A percentile compares a stretch with the other conserved stretches of the same genome.
Conservation (phyloP, 2,113 vertebrate species). For the Anoplopoma fimbria region DNA sequence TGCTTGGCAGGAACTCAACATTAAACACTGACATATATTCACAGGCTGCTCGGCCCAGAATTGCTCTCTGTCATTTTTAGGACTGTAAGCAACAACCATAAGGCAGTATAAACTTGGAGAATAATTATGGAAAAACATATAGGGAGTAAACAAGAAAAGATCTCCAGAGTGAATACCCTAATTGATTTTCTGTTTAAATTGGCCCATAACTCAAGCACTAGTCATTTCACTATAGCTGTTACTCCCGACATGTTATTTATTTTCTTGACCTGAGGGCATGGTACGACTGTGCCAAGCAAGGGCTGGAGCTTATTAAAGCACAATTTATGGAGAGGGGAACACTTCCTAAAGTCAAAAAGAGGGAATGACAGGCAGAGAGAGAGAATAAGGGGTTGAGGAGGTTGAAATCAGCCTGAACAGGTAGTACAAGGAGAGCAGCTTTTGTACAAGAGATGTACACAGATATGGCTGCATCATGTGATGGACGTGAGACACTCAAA, state of each 20-base stretch:
- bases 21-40: slow-evolving; percentile 46
- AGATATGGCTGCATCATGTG: not conserved
- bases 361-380: not conserved
- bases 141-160: slow-evolving; percentile 6
- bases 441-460: not conserved
- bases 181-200: slow-evolving; percentile 27
- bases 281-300: not conserved
- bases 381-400: not conserved
- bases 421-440: slow-evolving; percentile 21
- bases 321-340: not conserved
- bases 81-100: slow-evolving; percentile 1
- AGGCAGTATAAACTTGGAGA: not conserved
- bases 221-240: slow-evolving; percentile 1
- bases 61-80: slow-evolving; percentile 17
- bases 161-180: slow-evolving; percentile 7
- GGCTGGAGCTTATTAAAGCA: not conserved
- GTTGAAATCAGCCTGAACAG: slow-evolving; percentile 13
- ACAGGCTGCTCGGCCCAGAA: slow-evolving; percentile 19
- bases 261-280: no score
- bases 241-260: slow-evolving; percentile 9
- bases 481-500: not conserved
- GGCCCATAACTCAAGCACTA: not conserved
- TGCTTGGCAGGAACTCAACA: slow-evolving; percentile 39
- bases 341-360: not conserved
- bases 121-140: slow-evolving; percentile 1